These are phyloP conservation scores for Notodonta dromedarius DNA, from an alignment of 2,888 invertebrate species.

Conservation along the genomic window DNA sequence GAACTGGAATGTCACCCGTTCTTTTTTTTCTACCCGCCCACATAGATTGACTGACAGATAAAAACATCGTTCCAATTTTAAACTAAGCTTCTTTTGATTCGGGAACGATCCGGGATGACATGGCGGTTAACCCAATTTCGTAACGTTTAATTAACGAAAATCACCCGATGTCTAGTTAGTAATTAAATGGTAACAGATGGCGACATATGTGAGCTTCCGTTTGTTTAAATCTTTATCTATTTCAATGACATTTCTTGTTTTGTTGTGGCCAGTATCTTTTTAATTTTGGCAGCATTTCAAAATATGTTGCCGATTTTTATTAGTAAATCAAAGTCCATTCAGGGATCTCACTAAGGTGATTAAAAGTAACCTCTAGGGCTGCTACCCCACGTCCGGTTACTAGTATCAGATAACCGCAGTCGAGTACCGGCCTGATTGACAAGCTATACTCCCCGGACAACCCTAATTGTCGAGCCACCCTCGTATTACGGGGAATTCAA, in stretches of 20 bases:
- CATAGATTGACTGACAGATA: conserved; percentile 39
- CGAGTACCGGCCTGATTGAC: conserved; percentile 66
- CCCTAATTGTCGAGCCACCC: conserved; percentile 68
- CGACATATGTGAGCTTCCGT: conserved; percentile 32
- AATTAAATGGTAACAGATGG: conserved; percentile 28
- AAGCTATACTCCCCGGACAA: conserved; percentile 67
- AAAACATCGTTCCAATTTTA: conserved; percentile 31
- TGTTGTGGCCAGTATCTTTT: not conserved
- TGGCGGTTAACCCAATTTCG: conserved; percentile 28
- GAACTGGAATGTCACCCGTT: not conserved
- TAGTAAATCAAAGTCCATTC: conserved; percentile 15
- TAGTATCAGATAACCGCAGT: conserved; percentile 59
- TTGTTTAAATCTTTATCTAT: conserved; percentile 9
- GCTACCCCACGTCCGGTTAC: conserved; percentile 52
- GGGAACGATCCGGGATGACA: conserved; percentile 16
- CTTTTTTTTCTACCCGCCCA: conserved; percentile 10
- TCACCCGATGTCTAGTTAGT: conserved; percentile 21
- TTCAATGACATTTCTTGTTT: not conserved
- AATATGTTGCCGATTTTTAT: not conserved
- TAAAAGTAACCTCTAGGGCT: conserved; percentile 38
- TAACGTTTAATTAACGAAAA: conserved; percentile 24
- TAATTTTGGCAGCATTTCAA: not conserved
- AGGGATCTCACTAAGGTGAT: conserved; percentile 31
- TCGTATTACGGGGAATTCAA: conserved; percentile 71
- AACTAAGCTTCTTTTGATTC: conserved; percentile 25